Base-by-base conservation (phyloP, 2,113 vertebrate genomes). In the Vicugna pacos region DNA sequence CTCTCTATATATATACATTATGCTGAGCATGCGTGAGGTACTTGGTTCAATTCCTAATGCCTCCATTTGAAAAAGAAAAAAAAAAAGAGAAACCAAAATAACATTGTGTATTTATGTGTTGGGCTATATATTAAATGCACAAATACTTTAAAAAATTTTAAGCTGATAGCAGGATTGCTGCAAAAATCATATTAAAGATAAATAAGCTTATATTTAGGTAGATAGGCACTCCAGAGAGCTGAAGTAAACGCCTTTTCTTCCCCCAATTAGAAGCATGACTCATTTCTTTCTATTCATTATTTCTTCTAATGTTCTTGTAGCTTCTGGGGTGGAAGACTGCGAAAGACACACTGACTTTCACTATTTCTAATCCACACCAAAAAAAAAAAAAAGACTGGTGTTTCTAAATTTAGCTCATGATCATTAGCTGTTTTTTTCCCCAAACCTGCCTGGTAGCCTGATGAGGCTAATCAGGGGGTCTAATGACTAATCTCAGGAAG, bases 391-490 rank as follows among this genome's bases (percentile, higher is more conserved):
- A 95, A 86, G 80, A 92, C 70, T 82, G 62, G n/a, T 95, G 72
- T 52, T 96, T 96, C 97, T 97, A 98, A 98, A 98, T 97, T 97
- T 97, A 98, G 96, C 79, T 97, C 67, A 91, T 69, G 52, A 94
- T 97, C 97, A 98, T 98, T 87, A 98, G 91, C 92, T 96, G 70
- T 8, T 96, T 96, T 92, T 92, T 93, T 69, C 76, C 79, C 73
- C 7, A 56, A 35, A 56, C 12, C 7, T 38, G 76, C 32, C 50
- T 79, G 32, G 24, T 91, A 76, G 70, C 89, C 92, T 96, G 95
- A 96, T 96, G 98, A 97, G 77, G 75, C 96, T 96, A 97, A 98
- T 97, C 90, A 97, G 92, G 67, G 97, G 75, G 96, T 80, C 72
- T 80, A 86, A 91, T 96, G 94, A 96, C 88, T 96, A 96, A 85